Percentiles rank a stretch among this genome's conserved stretches.
phyloP scores from a whole-genome alignment of 92 coral and sea anemone species.

The Nematostella vectensis region DNA sequence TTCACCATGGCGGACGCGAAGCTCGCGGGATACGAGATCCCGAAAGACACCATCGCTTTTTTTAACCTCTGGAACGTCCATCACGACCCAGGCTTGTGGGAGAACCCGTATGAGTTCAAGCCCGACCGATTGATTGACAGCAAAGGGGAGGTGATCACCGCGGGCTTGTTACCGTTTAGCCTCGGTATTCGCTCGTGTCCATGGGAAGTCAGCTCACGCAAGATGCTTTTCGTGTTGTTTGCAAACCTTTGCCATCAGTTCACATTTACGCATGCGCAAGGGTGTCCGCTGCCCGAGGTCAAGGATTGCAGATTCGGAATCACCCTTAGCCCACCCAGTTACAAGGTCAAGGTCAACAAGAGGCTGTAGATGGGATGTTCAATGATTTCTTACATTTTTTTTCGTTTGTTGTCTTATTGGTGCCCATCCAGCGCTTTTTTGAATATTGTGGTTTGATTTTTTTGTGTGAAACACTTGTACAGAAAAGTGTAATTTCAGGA shows the following conservation, averaged over 20 bases:
- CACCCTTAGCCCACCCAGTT: constrained; percentile 8
- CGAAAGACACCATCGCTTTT: constrained; percentile 59
- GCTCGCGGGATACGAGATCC: constrained; percentile 37
- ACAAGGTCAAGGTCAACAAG: neutral
- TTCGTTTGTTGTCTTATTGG: too few species aligned
- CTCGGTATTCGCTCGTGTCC: constrained; percentile 37
- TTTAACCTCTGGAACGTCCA: constrained; percentile 76
- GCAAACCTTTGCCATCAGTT: constrained; percentile 16
- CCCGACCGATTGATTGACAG: constrained; percentile 74
- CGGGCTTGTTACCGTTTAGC: constrained; percentile 21
- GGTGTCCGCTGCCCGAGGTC: constrained; percentile 3
- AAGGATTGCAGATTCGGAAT: constrained; percentile 9
- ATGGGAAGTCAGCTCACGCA: constrained; percentile 24
- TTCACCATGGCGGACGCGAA: constrained; percentile 33
- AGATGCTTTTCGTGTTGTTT: constrained; percentile 27
- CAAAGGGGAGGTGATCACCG: constrained; percentile 24
- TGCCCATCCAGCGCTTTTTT: too few species aligned
- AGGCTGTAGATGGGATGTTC: too few species aligned
- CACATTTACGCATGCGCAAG: neutral
- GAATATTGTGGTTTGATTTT: too few species aligned
- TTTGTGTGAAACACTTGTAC: too few species aligned
- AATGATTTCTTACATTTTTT: too few species aligned
- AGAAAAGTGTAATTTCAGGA: too few species aligned
- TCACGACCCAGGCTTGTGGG: constrained; percentile 65
- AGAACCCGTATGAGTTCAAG: constrained; percentile 44